A percentile compares a stretch with the other conserved stretches of the same genome.
Conservation (phyloP, 2,797 vertebrate genomes). For the Acridotheres tristis region DNA sequence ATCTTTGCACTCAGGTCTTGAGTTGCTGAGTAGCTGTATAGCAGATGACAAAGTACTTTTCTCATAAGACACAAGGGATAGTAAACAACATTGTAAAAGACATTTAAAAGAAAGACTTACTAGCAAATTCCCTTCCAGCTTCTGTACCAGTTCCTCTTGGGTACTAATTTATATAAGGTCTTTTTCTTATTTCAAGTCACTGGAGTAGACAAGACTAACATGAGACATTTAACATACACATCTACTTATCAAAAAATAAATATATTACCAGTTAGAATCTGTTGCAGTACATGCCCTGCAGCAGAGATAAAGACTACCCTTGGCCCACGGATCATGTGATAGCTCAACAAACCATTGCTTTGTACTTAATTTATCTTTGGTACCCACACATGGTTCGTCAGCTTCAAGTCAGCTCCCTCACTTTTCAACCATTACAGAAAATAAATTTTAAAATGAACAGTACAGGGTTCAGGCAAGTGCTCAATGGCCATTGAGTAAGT, state of each 20-base stretch:
- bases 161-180: not conserved
- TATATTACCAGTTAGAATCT: not conserved
- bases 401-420: not conserved
- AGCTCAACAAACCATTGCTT: not conserved
- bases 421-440: not conserved
- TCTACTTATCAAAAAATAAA: slow-evolving; percentile 39
- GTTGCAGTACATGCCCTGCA: not conserved
- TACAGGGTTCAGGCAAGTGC: not conserved
- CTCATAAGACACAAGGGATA: not conserved
- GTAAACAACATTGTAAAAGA: not conserved
- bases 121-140: not conserved
- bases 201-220: not conserved
- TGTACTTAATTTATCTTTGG: not conserved
- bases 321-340: not conserved
- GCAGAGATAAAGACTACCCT: slow-evolving; percentile 2
- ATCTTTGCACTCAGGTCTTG: not conserved
- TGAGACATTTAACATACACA: not conserved
- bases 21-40: not conserved
- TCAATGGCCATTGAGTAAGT: not conserved
- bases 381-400: not conserved
- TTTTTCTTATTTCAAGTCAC: not conserved
- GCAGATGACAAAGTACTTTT: not conserved
- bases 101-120: not conserved
- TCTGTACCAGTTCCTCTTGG: not conserved
- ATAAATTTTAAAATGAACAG: not conserved